Evolutionary conservation across 2,113 vertebrate species (phyloP).

Genomic region (Capreolus pygargus): DNA sequence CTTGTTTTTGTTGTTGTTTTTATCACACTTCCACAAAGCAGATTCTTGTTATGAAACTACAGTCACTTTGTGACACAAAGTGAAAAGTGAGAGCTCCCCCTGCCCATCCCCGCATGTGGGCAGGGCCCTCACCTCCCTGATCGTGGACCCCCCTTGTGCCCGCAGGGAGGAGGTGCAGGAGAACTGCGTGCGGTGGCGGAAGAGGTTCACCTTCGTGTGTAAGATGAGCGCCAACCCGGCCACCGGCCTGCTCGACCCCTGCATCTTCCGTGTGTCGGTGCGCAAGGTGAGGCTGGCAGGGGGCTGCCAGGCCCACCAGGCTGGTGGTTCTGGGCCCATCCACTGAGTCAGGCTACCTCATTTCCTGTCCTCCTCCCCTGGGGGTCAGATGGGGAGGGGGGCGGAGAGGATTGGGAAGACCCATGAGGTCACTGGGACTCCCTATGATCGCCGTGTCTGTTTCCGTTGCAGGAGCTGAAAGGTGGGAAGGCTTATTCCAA

Average conservation of each 20-base stretch:
- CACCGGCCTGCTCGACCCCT: constrained; percentile 95
- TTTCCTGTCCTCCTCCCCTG: not conserved
- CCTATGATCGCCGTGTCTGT: constrained; percentile 63
- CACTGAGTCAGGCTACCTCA: not conserved
- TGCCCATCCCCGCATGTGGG: not conserved
- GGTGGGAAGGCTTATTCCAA: constrained; percentile 97
- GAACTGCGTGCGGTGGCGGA: constrained; percentile 97
- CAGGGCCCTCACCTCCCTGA: not conserved
- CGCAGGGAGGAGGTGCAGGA: constrained; percentile 93
- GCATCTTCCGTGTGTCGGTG: constrained; percentile 95
- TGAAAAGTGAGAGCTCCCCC: not conserved
- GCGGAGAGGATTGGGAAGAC: not conserved
- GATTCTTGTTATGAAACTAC: not conserved
- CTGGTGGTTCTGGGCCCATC: not conserved
- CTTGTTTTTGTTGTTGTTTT: not conserved
- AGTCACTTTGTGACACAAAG: not conserved
- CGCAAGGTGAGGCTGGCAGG: constrained; percentile 87
- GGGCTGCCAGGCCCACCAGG: not conserved
- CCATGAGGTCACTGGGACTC: not conserved
- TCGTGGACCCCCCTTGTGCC: not conserved
- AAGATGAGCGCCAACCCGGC: constrained; percentile 98
- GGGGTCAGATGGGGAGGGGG: rapidly evolving
- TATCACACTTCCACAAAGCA: not conserved
- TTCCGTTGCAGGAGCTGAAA: constrained; percentile 93
- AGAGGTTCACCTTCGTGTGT: constrained; percentile 95